Base-by-base conservation (phyloP, 2,888 invertebrate genomes). In the Drosophila pegasa region DNA sequence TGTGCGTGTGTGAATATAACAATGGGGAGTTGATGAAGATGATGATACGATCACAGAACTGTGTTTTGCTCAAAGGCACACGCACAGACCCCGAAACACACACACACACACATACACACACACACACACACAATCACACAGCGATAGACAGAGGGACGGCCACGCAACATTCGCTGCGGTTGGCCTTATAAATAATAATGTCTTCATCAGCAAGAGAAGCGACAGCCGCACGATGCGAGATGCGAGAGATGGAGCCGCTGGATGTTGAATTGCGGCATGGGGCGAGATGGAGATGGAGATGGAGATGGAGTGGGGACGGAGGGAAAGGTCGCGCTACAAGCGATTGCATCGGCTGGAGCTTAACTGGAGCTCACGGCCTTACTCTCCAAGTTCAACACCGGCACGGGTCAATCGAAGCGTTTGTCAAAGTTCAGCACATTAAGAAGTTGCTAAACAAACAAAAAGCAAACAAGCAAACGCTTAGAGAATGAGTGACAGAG, bases 161-260 rank as follows among this genome's bases (percentile, higher is more conserved):
- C 75, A 70, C 57, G 75, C 63, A 69, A 70, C 55, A 66, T 71
- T 68, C 75, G 66, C 71, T 78, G 74, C 67, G 82, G 75, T 80
- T 80, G 75, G 80, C 82, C 73, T 76, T 78, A 81, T 81, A 80
- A 80, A 81, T 75, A 79, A 70, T 73, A 79, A 73, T 86, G 77
- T 75, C 78, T 83, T 86, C 75, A 75, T 70, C 79, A 79, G 72
- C 75, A 71, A 68, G 51, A 71, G 58, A 41, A 60, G 64, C 70
- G 54, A 52, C 66, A 66, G 70, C 71, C 55, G 31, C 61, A 67
- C 20, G 57, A 67, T 50, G 48, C 57, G 48, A 61, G n/a, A n/a
- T n/a, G 10, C 31, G 29, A 18, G 18, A 47, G 31, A 37, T 54
- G 59, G 48, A 38, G 45, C 45, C 14, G 47, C 50, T 48, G 56